These are phyloP conservation scores for Diacarnus erythraeanus DNA, from an alignment of 37 sponge, comb jelly and placozoan species.

Conservation along the genomic window DNA sequence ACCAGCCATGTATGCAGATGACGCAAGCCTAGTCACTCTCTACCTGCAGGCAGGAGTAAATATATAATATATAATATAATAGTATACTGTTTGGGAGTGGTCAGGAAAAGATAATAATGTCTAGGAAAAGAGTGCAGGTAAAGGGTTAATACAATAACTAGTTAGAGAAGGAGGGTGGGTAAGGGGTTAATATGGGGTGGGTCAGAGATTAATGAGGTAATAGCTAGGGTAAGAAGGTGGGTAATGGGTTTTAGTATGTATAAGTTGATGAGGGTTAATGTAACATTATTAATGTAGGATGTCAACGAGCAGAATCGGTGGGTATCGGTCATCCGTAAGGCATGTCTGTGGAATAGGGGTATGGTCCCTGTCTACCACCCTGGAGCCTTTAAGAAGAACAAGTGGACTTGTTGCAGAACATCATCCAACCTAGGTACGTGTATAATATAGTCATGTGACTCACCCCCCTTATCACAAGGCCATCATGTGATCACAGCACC, in stretches of 20 bases:
- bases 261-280: too few relatives aligned
- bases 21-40: conserved; percentile 26
- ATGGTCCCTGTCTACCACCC: conserved; percentile 88
- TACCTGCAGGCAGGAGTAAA: conserved; percentile 78
- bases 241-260: too few relatives aligned
- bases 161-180: neutral
- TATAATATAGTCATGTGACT: neutral
- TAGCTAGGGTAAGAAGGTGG: too few relatives aligned
- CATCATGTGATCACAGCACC: conserved; percentile 34
- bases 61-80: neutral
- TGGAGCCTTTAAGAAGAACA: conserved; percentile 77
- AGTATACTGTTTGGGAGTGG: neutral
- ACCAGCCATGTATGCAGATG: neutral
- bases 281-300: conserved; percentile 48
- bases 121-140: neutral
- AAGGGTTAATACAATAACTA: neutral
- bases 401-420: conserved; percentile 94
- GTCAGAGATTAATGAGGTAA: too few relatives aligned
- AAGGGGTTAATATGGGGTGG: neutral
- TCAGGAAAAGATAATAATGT: neutral
- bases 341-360: conserved; percentile 85
- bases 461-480: neutral
- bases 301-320: conserved; percentile 94
- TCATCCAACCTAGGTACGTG: conserved; percentile 42
- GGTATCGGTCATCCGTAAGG: conserved; percentile 95